Base-by-base conservation (phyloP, 2,113 vertebrate species). In the Silurus meridionalis region DNA sequence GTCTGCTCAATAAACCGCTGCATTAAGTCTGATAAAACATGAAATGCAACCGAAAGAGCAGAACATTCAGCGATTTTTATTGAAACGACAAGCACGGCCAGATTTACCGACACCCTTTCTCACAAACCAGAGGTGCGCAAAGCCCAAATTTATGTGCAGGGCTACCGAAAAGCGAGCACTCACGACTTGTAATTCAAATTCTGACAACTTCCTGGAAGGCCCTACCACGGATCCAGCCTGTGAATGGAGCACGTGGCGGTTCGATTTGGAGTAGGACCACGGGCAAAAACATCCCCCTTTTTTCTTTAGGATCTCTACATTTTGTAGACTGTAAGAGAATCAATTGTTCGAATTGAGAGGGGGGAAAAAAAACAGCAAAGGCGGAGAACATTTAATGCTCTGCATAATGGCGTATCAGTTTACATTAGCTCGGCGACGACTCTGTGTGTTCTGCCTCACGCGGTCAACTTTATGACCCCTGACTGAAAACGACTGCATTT, bases 351-450 rank as follows among this genome's bases (percentile, higher is more conserved):
- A 91, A 90, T 88, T 63, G 89, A 91, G 37, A 37, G 37, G 37
- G 37, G 37, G 37, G 2, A 37, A 37, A 37, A 91, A 92, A 92
- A 90, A 93, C 90, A 91, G 91, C 90, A 83, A 72, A 85, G 21
- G 77, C 2, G 37, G 2, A 37, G 90, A 90, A 87, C 92, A 92
- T 92, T 91, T 94, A 91, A 93, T 91, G 90, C 90, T 85, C 79
- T 88, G 90, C 92, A 92, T 93, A 93, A 92, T 85, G 88, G 92
- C 28, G 89, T 91, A 94, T 95, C 93, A 67, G 89, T 87, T 95
- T 94, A 92, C 93, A 92, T 89, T 88, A 83, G 83, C 71, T 87
- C 64, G 90, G 90, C 90, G 92, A 92, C 83, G 37, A 37, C 90
- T 91, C 92, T 37, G 91, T 86, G 88, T 80, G 37, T 69, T 78